Conservation (phyloP, 2,888 invertebrate species). For the Conomelus anceps region DNA sequence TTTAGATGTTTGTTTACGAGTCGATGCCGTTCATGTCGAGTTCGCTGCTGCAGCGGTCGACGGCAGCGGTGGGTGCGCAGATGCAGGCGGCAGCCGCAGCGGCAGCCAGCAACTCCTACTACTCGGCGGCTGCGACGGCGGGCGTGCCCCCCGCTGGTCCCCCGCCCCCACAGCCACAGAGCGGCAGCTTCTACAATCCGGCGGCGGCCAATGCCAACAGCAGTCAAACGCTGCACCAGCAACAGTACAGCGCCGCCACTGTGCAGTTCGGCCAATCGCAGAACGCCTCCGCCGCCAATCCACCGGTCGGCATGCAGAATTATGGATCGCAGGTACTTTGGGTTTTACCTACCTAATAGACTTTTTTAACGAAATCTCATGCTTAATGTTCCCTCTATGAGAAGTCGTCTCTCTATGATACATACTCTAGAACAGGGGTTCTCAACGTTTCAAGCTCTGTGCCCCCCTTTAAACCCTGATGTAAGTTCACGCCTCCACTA, state of each 20-base stretch:
- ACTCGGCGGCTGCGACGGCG: not conserved
- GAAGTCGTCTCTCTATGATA: too few species aligned
- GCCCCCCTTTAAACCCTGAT: too few species aligned
- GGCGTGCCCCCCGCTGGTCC: not conserved
- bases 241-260: constrained; percentile 38
- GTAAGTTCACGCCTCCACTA: too few species aligned
- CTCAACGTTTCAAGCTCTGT: too few species aligned
- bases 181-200: not conserved
- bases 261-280: constrained; percentile 38
- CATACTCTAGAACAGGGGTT: too few species aligned
- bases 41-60: not conserved
- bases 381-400: not conserved
- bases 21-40: not conserved
- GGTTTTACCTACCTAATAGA: constrained; percentile 45
- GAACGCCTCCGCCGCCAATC: constrained; percentile 31
- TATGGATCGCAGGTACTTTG: constrained; percentile 46
- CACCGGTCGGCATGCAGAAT: constrained; percentile 46
- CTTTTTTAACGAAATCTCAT: not conserved
- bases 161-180: not conserved
- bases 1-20: not conserved
- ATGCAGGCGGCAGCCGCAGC: not conserved
- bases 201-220: constrained; percentile 37
- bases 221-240: constrained; percentile 42
- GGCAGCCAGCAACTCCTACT: not conserved
- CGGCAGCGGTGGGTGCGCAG: too few species aligned